A percentile compares a stretch with the other conserved stretches of the same genome.
phyloP scores from a whole-genome alignment of 53 echinoderm and acorn worm species.

The Astropecten irregularis region DNA sequence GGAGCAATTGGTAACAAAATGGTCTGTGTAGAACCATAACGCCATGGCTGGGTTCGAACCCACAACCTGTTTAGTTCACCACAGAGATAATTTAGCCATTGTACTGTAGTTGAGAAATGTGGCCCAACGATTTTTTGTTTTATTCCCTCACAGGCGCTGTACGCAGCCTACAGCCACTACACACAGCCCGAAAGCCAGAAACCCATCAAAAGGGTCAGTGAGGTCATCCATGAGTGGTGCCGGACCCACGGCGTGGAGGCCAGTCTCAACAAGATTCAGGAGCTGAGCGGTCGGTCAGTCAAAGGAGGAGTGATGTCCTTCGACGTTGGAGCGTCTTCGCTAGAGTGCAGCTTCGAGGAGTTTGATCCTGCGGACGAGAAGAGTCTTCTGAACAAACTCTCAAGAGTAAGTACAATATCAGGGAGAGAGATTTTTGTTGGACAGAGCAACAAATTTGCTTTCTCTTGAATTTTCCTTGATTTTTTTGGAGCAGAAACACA shows the following conservation, averaged over 20 bases:
- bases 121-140: too few species aligned
- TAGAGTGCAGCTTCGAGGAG: conserved; percentile 1
- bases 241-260: conserved; percentile 49
- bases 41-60: too few species aligned
- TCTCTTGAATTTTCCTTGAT: too few species aligned
- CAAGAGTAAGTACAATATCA: neutral
- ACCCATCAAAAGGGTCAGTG: conserved; percentile 29
- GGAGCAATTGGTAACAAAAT: too few species aligned
- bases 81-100: too few species aligned
- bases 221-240: conserved; percentile 34
- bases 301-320: conserved; percentile 2
- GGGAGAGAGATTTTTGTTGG: too few species aligned
- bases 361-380: conserved; percentile 20
- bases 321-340: neutral
- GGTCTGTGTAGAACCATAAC: too few species aligned
- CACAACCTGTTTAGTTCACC: too few species aligned
- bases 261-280: conserved; percentile 24
- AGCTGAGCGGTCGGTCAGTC: neutral
- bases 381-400: conserved; percentile 31
- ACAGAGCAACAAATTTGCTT: too few species aligned
- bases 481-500: too few species aligned
- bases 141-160: conserved; percentile 26
- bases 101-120: too few species aligned
- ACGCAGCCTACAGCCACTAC: conserved; percentile 46
- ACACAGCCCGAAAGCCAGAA: neutral